Conservation (phyloP, 2,113 vertebrate genomes). For the Myotis lucifugus region DNA sequence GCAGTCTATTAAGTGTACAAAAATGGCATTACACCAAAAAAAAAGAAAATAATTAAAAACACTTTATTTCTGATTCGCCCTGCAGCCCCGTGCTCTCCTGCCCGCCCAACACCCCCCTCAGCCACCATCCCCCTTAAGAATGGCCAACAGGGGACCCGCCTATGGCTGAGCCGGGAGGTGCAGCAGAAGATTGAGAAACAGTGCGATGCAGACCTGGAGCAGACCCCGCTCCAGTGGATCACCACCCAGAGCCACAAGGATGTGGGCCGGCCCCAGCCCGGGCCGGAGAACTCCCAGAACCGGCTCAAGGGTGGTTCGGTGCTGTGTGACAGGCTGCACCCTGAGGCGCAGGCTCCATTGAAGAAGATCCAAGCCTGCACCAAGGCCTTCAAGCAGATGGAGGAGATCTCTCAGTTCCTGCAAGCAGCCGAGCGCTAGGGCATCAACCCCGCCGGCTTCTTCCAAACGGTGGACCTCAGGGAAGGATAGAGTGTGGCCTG, state of each 20-base stretch:
- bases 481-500: slow-evolving; percentile 97
- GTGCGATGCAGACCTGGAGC: slow-evolving; percentile 93
- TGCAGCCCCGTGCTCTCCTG: rapidly evolving
- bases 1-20: not conserved
- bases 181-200: slow-evolving; percentile 98
- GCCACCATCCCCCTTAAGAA: slow-evolving; percentile 68
- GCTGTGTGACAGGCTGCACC: slow-evolving; percentile 93
- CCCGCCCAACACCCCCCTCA: not conserved
- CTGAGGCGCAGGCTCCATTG: slow-evolving; percentile 91
- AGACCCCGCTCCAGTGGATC: slow-evolving; percentile 94
- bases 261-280: slow-evolving; percentile 86
- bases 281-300: slow-evolving; percentile 92
- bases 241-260: slow-evolving; percentile 90
- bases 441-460: slow-evolving; percentile 94
- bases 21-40: not conserved
- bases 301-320: slow-evolving; percentile 98
- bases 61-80: too few relatives aligned
- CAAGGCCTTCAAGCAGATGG: slow-evolving; percentile 99
- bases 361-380: slow-evolving; percentile 91
- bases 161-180: slow-evolving; percentile 97
- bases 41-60: not conserved
- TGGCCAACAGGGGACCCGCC: slow-evolving; percentile 96
- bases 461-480: slow-evolving; percentile 97
- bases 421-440: slow-evolving; percentile 93
- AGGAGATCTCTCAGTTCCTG: slow-evolving; percentile 97